phyloP scores from a whole-genome alignment of 2,888 invertebrate genomes.

The Nematopogon swammerdamellus region DNA sequence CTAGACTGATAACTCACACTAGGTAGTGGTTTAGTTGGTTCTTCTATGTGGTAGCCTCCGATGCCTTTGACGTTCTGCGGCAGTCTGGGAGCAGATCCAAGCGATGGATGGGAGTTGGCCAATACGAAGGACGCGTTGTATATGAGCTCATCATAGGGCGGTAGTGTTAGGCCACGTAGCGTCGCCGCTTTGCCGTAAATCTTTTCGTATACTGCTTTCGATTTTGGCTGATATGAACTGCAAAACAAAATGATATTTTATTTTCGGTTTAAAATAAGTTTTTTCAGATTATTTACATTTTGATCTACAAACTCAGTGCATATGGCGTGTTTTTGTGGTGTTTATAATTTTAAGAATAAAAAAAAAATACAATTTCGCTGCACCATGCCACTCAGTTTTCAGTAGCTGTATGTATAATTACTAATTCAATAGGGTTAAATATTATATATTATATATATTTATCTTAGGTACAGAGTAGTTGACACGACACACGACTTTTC shows the following conservation, averaged over 20 bases:
- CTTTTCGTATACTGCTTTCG: background rate
- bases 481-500: too few relatives aligned
- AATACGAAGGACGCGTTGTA: conserved; percentile 6
- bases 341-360: background rate
- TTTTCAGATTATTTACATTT: too few relatives aligned
- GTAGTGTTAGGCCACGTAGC: background rate
- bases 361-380: background rate
- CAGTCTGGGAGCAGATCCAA: conserved; percentile 3
- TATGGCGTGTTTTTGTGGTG: too few relatives aligned
- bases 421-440: too few relatives aligned
- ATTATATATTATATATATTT: too few relatives aligned
- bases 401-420: too few relatives aligned
- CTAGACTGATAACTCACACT: conserved; percentile 7
- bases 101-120: conserved; percentile 6
- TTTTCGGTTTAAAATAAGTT: too few relatives aligned
- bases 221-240: background rate
- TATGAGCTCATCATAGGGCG: conserved; percentile 2
- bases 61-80: conserved; percentile 5
- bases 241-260: background rate
- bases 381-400: background rate
- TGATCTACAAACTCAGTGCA: too few relatives aligned
- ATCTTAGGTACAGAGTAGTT: too few relatives aligned
- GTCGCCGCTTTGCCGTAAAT: conserved; percentile 3
- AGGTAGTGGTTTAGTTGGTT: conserved; percentile 2
- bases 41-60: conserved; percentile 7